Conservation (phyloP, 2,888 invertebrate species). For the Caenorhabditis afra region DNA sequence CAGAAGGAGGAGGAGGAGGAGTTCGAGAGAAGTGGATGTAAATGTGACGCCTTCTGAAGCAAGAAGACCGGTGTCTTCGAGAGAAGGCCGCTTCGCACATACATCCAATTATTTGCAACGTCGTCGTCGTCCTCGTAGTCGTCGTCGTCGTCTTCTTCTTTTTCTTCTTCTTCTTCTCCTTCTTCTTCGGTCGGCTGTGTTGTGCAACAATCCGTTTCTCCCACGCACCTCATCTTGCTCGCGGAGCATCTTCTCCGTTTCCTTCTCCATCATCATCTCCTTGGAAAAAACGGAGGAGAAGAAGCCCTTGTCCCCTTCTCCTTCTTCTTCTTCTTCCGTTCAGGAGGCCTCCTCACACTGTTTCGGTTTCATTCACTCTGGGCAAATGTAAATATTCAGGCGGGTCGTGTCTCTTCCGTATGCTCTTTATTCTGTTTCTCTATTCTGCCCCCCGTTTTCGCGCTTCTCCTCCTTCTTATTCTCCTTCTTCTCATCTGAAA, state of each 20-base stretch:
- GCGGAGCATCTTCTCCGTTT: constrained; percentile 8
- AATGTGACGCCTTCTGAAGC: constrained; percentile 40
- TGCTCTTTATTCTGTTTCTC: constrained; percentile 58
- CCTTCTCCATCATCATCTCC: constrained; percentile 9
- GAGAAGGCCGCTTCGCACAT: constrained; percentile 42
- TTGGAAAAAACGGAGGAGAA: neutral
- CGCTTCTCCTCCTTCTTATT: constrained; percentile 29
- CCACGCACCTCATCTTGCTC: constrained; percentile 49
- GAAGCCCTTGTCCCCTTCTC: neutral
- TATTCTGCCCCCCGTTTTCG: constrained; percentile 42
- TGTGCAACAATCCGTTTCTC: constrained; percentile 45
- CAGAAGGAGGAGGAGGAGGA: constrained; percentile 21
- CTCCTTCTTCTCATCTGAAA: constrained; percentile 38
- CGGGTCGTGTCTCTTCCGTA: constrained; percentile 40
- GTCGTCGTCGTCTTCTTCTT: constrained; percentile 8
- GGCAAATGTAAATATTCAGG: constrained; percentile 50
- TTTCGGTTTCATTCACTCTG: constrained; percentile 48
- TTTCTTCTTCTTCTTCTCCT: constrained; percentile 22
- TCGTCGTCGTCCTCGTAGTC: neutral
- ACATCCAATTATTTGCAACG: constrained; percentile 55
- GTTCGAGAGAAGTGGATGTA: constrained; percentile 50
- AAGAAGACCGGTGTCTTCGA: constrained; percentile 35
- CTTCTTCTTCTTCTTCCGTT: constrained; percentile 6
- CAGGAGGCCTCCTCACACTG: constrained; percentile 20
- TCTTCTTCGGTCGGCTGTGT: constrained; percentile 44